Evolutionary conservation across 2,113 vertebrate species (phyloP).

Genomic region (Vicugna pacos): DNA sequence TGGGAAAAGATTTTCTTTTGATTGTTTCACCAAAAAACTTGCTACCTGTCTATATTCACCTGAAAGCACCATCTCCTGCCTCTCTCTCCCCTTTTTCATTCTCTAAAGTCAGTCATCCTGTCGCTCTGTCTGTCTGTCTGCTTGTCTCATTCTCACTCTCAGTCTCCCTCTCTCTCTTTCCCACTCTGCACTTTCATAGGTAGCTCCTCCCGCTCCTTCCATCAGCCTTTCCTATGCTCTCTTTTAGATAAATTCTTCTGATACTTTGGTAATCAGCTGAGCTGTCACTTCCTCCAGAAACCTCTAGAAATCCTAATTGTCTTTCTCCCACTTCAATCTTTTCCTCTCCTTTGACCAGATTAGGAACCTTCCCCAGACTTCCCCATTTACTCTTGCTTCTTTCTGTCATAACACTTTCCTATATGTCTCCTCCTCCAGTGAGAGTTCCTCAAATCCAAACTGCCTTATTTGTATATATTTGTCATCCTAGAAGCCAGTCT

Average conservation of each 20-base stretch:
- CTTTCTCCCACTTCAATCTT: background rate
- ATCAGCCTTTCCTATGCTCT: background rate
- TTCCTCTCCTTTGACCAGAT: background rate
- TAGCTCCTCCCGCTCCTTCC: background rate
- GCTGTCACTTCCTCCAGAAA: constrained; percentile 40
- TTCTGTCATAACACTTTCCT: background rate
- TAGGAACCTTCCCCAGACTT: background rate
- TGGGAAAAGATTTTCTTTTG: background rate
- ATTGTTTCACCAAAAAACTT: background rate
- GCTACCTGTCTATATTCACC: background rate
- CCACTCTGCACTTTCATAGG: background rate
- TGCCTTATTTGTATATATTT: background rate
- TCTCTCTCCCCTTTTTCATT: background rate
- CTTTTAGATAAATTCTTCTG: background rate
- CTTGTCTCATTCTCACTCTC: background rate
- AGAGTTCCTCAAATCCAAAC: background rate
- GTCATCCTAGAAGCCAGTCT: background rate
- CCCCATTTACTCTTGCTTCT: background rate
- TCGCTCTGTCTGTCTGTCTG: background rate
- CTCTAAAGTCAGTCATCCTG: background rate
- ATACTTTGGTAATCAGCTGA: background rate
- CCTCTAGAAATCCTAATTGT: background rate
- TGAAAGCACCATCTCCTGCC: background rate
- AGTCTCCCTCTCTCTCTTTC: background rate
- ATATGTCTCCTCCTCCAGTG: background rate